These are phyloP conservation scores for Crotophaga sulcirostris DNA, from an alignment of 2,113 vertebrate genomes.

Conservation along the genomic window DNA sequence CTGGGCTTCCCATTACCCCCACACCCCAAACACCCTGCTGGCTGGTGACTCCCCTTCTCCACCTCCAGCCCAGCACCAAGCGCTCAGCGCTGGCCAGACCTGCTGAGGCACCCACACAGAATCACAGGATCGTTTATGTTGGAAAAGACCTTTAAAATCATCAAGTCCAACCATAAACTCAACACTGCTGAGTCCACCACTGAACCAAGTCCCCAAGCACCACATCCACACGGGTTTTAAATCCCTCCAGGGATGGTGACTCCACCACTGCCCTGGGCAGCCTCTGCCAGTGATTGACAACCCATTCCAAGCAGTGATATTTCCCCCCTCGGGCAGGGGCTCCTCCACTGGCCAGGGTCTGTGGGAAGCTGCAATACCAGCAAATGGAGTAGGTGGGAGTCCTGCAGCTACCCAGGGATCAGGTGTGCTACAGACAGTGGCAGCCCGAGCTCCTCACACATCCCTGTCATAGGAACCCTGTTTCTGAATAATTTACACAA, in stretches of 20 bases:
- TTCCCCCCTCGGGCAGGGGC: fast-evolving
- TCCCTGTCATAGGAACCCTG: constrained; percentile 26
- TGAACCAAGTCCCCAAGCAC: too few relatives aligned
- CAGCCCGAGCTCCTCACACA: not conserved
- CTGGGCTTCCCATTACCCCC: not conserved
- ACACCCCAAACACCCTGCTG: not conserved
- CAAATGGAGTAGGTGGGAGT: not conserved
- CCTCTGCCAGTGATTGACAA: too few relatives aligned
- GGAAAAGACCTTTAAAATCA: too few relatives aligned
- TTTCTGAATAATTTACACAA: constrained; percentile 53
- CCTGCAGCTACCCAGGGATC: not conserved
- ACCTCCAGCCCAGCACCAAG: fast-evolving
- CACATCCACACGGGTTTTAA: too few relatives aligned
- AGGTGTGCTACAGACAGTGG: not conserved
- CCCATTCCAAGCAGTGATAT: too few relatives aligned
- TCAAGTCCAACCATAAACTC: too few relatives aligned
- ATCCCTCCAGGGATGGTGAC: too few relatives aligned
- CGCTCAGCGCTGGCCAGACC: not conserved
- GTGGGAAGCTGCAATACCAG: not conserved
- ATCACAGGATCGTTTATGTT: too few relatives aligned
- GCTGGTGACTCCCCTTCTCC: not conserved
- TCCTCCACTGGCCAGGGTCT: not conserved
- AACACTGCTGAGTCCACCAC: too few relatives aligned
- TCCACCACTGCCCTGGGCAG: too few relatives aligned
- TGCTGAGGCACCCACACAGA: not conserved